A percentile compares a stretch with the other conserved stretches of the same genome.
phyloP scores from a whole-genome alignment of 2,113 vertebrate genomes.

The Sprattus sprattus region DNA sequence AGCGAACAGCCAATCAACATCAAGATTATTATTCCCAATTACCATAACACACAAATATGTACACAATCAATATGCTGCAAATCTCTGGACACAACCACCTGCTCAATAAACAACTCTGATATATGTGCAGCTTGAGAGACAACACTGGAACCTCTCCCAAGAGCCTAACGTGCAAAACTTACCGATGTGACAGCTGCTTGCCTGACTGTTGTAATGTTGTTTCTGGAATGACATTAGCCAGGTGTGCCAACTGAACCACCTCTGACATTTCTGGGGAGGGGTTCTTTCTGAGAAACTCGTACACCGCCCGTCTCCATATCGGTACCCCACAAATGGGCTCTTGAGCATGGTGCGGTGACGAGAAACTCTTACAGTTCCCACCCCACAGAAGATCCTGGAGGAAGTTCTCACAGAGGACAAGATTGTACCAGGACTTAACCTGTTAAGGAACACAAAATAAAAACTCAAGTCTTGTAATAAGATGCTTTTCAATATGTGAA shows the following conservation, averaged over 20 bases:
- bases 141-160: not conserved
- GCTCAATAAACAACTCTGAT: not conserved
- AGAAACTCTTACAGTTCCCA: not conserved
- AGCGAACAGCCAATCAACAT: no score
- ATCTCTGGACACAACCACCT: not conserved
- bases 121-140: no score
- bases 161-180: not conserved
- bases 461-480: not conserved
- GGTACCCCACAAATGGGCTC: slow-evolving; percentile 26
- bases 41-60: no score
- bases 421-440: slow-evolving; percentile 64
- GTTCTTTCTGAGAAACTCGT: slow-evolving; percentile 59
- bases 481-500: not conserved
- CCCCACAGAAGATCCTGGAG: slow-evolving; percentile 67
- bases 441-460: slow-evolving; percentile 30
- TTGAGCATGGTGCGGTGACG: not conserved
- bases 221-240: slow-evolving; percentile 59
- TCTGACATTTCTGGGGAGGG: slow-evolving; percentile 66
- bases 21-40: no score
- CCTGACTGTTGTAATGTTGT: slow-evolving; percentile 49
- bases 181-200: slow-evolving; percentile 64
- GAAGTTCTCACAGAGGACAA: slow-evolving; percentile 64
- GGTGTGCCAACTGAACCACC: slow-evolving; percentile 62
- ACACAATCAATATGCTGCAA: no score
- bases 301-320: slow-evolving; percentile 55